These are phyloP conservation scores for Psittacara wagleri DNA, from an alignment of 2,113 vertebrate genomes.

Conservation along the genomic window DNA sequence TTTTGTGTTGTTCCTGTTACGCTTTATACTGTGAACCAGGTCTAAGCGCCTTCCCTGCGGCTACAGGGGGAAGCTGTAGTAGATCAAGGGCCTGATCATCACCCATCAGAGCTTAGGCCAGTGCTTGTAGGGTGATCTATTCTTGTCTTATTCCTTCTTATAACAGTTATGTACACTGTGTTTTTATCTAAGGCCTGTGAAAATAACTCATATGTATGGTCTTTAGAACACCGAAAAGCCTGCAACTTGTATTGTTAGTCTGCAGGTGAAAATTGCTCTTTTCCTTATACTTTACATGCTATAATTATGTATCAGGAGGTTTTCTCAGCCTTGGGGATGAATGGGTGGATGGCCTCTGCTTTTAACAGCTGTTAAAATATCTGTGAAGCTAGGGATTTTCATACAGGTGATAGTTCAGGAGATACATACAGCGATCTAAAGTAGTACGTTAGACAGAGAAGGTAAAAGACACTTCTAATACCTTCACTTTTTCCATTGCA, in stretches of 20 bases:
- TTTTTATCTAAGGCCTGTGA: not conserved
- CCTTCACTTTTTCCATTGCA: not conserved
- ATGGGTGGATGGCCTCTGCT: not conserved
- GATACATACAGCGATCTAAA: not conserved
- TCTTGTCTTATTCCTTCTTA: not conserved
- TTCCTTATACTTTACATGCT: not conserved
- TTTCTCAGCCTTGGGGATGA: not conserved
- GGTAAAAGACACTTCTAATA: not conserved
- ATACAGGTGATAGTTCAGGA: not conserved
- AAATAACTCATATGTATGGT: not conserved
- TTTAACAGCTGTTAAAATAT: not conserved
- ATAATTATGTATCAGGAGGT: not conserved
- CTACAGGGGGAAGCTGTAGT: not conserved
- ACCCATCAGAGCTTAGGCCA: not conserved
- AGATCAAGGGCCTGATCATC: not conserved
- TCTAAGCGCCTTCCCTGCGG: not conserved
- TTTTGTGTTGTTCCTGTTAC: not conserved
- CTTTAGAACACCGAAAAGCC: not conserved
- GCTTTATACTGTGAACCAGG: not conserved
- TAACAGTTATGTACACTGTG: not conserved
- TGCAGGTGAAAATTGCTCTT: not conserved
- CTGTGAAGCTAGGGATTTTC: not conserved
- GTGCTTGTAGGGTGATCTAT: accelerated
- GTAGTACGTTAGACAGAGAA: not conserved
- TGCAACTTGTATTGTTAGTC: not conserved